Evolutionary conservation across 2,888 invertebrate genomes (phyloP).

Genomic region (Melieria omissa): DNA sequence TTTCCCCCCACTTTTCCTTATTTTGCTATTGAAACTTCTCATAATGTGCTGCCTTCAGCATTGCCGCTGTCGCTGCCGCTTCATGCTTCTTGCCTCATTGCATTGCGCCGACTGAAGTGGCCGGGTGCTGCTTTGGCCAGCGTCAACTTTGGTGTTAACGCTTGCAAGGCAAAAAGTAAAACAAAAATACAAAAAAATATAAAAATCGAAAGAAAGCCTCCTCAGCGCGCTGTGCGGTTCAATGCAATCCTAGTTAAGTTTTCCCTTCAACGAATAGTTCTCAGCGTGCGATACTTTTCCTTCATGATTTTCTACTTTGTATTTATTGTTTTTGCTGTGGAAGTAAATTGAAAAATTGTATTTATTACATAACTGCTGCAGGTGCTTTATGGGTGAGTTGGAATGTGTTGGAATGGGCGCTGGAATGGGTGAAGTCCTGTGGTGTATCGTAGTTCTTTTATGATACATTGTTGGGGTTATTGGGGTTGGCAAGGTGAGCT

Average conservation of each 20-base stretch:
- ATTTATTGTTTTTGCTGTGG: conserved; percentile 13
- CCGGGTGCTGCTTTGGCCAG: too few relatives aligned
- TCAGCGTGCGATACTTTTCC: neutral
- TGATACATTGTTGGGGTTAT: too few relatives aligned
- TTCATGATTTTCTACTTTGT: neutral
- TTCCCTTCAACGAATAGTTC: neutral
- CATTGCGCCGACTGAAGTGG: too few relatives aligned
- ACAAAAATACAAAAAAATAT: neutral
- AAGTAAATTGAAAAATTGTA: conserved; percentile 18
- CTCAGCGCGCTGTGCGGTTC: conserved; percentile 10
- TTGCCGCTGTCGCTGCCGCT: neutral
- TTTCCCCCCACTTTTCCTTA: conserved; percentile 11
- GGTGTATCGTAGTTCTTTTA: too few relatives aligned
- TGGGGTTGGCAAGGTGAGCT: too few relatives aligned
- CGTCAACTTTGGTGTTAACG: too few relatives aligned
- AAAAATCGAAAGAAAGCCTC: conserved; percentile 9
- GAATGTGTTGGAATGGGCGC: too few relatives aligned
- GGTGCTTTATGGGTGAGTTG: too few relatives aligned
- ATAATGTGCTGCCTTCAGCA: conserved; percentile 20
- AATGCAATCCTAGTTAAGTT: conserved; percentile 20
- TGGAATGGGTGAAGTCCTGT: too few relatives aligned
- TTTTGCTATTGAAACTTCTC: conserved; percentile 31
- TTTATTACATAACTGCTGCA: neutral
- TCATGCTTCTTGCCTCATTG: neutral
- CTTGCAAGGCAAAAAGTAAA: too few relatives aligned